These are phyloP conservation scores for Aleiodes sp. DNA, from an alignment of 1,140 invertebrate species.

Conservation along the genomic window DNA sequence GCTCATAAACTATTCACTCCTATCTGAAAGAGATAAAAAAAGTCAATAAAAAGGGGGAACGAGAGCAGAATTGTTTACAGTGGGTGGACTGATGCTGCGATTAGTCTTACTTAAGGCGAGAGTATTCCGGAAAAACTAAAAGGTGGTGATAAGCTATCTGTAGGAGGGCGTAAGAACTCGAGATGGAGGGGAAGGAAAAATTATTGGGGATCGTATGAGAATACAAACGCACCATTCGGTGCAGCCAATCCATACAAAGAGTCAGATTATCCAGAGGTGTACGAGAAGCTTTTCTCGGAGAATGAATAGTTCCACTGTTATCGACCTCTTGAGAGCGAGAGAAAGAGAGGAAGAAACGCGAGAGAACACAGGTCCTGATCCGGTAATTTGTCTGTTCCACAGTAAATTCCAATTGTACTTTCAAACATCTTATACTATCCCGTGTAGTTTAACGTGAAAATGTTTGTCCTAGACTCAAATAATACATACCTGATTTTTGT, in stretches of 20 bases:
- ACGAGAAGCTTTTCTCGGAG: constrained; percentile 1
- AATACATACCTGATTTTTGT: constrained; percentile 20
- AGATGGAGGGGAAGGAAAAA: background rate
- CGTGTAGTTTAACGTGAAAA: too few relatives aligned
- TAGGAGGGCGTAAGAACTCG: background rate
- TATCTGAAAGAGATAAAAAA: background rate
- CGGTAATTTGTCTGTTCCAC: background rate
- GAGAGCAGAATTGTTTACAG: background rate
- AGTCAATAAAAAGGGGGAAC: background rate
- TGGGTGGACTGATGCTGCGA: background rate
- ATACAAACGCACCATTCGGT: constrained; percentile 11
- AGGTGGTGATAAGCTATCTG: background rate
- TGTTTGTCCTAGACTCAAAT: too few relatives aligned
- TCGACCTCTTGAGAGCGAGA: background rate
- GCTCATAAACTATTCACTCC: background rate
- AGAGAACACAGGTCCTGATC: background rate
- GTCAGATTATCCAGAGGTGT: constrained; percentile 15
- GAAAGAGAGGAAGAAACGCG: background rate
- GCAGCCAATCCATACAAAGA: constrained; percentile 21
- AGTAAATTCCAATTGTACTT: background rate
- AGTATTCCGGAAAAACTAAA: background rate
- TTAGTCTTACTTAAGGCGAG: background rate
- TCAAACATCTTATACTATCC: background rate
- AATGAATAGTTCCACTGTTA: constrained; percentile 10
- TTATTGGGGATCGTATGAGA: background rate